Conservation (phyloP, 30 jellyfish, hydroid and myxozoan genomes). For the Aurelia aurita complex sp. Pacific region DNA sequence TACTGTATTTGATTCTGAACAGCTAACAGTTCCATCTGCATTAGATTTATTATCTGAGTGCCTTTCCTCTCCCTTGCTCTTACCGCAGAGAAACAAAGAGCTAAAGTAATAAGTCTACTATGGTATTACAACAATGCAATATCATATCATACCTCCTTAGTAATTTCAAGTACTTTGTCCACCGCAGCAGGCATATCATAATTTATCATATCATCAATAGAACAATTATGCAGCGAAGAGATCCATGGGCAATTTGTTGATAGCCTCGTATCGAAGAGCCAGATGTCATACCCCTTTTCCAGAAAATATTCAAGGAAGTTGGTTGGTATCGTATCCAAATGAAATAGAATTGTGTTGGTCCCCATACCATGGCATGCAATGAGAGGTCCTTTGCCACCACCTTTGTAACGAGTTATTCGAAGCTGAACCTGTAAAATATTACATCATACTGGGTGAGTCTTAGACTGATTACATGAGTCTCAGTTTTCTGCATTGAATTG, state of each 20-base stretch:
- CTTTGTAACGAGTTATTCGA: slow-evolving; percentile 68
- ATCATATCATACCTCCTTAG: slow-evolving; percentile 43
- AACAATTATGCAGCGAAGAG: slow-evolving; percentile 28
- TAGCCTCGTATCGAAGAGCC: slow-evolving; percentile 71
- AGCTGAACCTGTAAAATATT: slow-evolving; percentile 59
- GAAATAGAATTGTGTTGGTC: slow-evolving; percentile 35
- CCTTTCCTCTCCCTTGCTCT: too few relatives aligned
- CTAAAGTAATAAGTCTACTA: too few relatives aligned
- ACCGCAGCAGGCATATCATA: slow-evolving; percentile 72
- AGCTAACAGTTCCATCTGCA: too few relatives aligned
- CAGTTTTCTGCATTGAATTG: too few relatives aligned
- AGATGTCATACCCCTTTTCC: slow-evolving; percentile 52
- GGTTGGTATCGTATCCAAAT: slow-evolving; percentile 65
- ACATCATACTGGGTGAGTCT: not conserved
- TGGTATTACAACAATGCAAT: too few relatives aligned
- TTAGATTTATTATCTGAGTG: too few relatives aligned
- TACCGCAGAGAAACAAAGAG: too few relatives aligned
- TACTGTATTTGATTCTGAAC: too few relatives aligned
- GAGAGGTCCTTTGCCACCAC: slow-evolving; percentile 84
- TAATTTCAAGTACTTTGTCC: slow-evolving; percentile 53
- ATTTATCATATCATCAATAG: slow-evolving; percentile 53
- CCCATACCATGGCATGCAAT: slow-evolving; percentile 70
- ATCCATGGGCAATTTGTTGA: slow-evolving; percentile 82
- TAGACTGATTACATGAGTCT: too few relatives aligned
- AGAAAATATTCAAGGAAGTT: slow-evolving; percentile 68